Base-by-base conservation (phyloP, 1,140 invertebrate species). In the Sminthurides bifidus region DNA sequence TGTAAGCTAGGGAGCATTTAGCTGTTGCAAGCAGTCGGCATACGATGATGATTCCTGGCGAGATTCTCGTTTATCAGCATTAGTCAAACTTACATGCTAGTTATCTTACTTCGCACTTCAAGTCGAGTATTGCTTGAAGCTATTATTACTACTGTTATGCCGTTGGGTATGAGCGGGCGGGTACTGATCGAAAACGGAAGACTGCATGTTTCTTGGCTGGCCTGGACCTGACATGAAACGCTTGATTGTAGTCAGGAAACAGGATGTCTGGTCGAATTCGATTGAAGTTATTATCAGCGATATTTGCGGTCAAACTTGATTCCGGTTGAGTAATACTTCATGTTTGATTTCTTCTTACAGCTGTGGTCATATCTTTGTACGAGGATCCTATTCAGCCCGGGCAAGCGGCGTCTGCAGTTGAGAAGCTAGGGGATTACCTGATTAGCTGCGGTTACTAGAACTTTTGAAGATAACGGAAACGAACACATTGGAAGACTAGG, bases 381-480 rank as follows among this genome's bases (percentile, higher is more conserved):
- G 86, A 91, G 80, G 87, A 91, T 76, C 87, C 87, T 68, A 87
- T 91, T 74, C 87, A 91, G 76, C 87, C 88, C 73, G 87, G 91
- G 75, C 88, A 92, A 76, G 87, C 87, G 70, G 87, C 87, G 72
- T 88, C 85, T 65, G 86, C 91, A 73, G 87, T 91, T 73, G 88
- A 92, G 81, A 91, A 91, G 78, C 79, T 92, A 79, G 87, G 88
- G 77, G 88, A 92, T 76, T 91, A 92, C 82, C 81, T 91, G 79
- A 80, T 90, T 77, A 82, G 79, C 76, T 89, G 86, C 78, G 87
- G 87, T 80, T 92, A 87, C 83, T 91, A 90, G 58, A 40, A 54
- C 41, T n/a, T n/a, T n/a, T n/a, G 43, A n/a, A 38, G 40, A 35
- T 41, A 54, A 54, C 52, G 40, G 40, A 58, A 54, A 40, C 33